These are phyloP conservation scores for Acipenser oxyrinchus DNA, from an alignment of 2,797 vertebrate genomes.

Conservation along the genomic window DNA sequence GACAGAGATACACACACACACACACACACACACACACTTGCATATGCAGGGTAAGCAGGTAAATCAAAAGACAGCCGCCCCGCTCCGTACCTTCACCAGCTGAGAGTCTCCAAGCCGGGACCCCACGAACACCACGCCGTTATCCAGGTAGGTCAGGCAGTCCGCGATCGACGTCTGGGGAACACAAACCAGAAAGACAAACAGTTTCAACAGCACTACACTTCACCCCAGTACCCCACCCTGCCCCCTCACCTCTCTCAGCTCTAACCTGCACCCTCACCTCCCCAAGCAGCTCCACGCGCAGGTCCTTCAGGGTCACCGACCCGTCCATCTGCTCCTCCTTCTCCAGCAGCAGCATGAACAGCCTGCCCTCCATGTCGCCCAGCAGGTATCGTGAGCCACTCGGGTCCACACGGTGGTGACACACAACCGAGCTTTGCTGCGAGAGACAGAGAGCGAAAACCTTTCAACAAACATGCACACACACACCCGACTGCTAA, in stretches of 20 bases:
- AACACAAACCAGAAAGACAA: neutral
- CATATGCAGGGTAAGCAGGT: too few species aligned
- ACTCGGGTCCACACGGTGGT: conserved; percentile 94
- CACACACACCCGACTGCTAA: neutral
- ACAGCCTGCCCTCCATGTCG: conserved; percentile 95
- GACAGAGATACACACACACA: too few species aligned
- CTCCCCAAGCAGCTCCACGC: conserved; percentile 92
- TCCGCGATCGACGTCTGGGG: conserved; percentile 90
- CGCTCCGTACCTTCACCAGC: conserved; percentile 77
- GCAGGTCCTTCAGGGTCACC: conserved; percentile 85
- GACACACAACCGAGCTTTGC: conserved; percentile 98
- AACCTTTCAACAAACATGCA: conserved; percentile 6
- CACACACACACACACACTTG: too few species aligned
- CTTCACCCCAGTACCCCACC: neutral
- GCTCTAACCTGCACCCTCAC: conserved; percentile 39
- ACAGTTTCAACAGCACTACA: too few species aligned
- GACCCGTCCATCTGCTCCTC: conserved; percentile 95
- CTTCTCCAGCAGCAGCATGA: conserved; percentile 96
- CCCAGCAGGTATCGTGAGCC: conserved; percentile 91
- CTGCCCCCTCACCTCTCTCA: conserved; percentile 61
- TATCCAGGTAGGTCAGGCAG: conserved; percentile 94
- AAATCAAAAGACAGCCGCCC: too few species aligned
- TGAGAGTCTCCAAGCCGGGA: conserved; percentile 95
- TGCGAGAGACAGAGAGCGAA: conserved; percentile 31
- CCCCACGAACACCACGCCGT: conserved; percentile 93